A percentile compares a stretch with the other conserved stretches of the same genome.
phyloP scores from a whole-genome alignment of 23 tunicate genomes.

The Phallusia fumigata region DNA sequence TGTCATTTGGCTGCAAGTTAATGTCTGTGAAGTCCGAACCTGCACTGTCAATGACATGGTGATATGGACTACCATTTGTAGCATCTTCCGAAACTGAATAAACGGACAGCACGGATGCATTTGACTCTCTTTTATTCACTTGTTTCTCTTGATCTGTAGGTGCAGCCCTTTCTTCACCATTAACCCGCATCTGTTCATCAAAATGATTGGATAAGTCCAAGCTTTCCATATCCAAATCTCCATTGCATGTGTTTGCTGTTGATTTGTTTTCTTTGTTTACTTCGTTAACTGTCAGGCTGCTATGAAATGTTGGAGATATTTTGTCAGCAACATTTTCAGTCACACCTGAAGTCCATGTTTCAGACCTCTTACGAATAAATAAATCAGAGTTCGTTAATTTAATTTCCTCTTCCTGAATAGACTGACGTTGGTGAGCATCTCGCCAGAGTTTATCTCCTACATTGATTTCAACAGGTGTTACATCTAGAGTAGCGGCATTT shows the following conservation, averaged over 20 bases:
- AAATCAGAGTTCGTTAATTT: background rate
- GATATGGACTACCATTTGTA: background rate
- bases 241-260: background rate
- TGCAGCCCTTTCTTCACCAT: background rate
- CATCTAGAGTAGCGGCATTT: background rate
- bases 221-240: conserved; percentile 3
- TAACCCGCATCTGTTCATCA: background rate
- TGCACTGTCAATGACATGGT: background rate
- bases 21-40: background rate
- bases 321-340: background rate
- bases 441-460: background rate
- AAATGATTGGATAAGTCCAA: background rate
- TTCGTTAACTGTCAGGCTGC: background rate
- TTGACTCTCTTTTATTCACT: background rate
- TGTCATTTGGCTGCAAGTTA: background rate
- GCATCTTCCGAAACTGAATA: background rate
- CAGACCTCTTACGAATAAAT: background rate
- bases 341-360: background rate
- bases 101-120: background rate
- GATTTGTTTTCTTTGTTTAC: background rate
- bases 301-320: background rate
- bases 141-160: background rate
- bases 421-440: background rate
- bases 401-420: background rate
- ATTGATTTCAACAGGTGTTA: conserved; percentile 3